Percentiles rank a stretch among this genome's conserved stretches.
Conservation (phyloP, 2,113 vertebrate species). For the Peromyscus polionotus region DNA sequence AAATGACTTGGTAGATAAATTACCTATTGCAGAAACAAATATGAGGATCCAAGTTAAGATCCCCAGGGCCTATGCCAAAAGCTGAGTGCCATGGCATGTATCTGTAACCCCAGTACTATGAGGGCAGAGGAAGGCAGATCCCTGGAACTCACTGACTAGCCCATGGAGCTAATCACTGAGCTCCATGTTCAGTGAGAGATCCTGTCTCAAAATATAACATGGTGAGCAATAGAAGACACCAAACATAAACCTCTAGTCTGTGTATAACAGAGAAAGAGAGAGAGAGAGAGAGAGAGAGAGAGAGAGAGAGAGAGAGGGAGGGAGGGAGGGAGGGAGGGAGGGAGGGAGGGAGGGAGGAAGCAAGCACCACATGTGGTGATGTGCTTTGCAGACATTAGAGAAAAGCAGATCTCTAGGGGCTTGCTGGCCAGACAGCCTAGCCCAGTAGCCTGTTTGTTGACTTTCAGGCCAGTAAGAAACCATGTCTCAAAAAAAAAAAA, state of each 20-base stretch:
- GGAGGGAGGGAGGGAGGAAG: no score
- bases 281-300: not conserved
- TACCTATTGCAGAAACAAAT: not conserved
- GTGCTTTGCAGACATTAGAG: not conserved
- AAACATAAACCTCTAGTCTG: not conserved
- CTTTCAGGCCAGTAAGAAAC: not conserved
- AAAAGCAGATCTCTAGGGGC: not conserved
- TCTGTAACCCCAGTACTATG: not conserved
- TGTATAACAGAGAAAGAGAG: not conserved
- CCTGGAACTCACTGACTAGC: not conserved
- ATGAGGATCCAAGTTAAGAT: not conserved
- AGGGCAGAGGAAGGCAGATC: not conserved
- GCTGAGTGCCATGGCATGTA: not conserved
- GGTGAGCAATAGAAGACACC: not conserved
- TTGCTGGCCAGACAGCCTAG: not conserved
- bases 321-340: not conserved
- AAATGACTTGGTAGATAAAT: not conserved
- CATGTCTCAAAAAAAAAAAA: not conserved
- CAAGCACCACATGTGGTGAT: not conserved
- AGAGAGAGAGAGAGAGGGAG: not conserved
- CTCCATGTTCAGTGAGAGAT: not conserved
- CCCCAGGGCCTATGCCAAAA: not conserved
- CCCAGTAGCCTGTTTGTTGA: not conserved
- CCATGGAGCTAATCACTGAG: not conserved
- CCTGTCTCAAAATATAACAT: not conserved